phyloP scores from a whole-genome alignment of 2,113 vertebrate genomes.

The Otolemur garnettii region DNA sequence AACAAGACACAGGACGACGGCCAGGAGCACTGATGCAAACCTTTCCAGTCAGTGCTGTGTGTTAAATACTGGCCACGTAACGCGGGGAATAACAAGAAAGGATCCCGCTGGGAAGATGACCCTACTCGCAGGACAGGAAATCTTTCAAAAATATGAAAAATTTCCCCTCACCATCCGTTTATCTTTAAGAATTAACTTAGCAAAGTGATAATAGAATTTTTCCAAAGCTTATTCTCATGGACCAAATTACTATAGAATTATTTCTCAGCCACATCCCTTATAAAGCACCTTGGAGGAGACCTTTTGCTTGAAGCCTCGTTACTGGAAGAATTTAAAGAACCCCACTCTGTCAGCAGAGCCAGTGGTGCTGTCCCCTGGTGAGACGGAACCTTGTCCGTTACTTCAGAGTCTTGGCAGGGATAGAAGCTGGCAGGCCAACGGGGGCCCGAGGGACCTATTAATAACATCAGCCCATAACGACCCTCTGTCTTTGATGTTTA shows the following conservation, averaged over 20 bases:
- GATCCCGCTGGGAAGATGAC: background rate
- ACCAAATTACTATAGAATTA: background rate
- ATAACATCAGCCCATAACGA: background rate
- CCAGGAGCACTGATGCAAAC: background rate
- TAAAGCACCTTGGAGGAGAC: background rate
- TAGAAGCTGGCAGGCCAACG: background rate
- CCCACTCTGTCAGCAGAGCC: background rate
- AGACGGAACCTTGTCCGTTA: no score
- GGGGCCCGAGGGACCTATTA: background rate
- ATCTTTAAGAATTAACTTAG: slow-evolving; percentile 24
- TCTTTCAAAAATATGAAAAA: background rate
- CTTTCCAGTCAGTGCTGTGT: background rate
- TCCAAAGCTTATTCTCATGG: background rate
- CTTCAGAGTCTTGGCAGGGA: background rate
- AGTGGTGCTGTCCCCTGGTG: background rate
- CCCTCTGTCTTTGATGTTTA: background rate
- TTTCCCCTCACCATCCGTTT: background rate
- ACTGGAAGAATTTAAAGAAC: background rate
- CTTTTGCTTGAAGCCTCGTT: slow-evolving; percentile 8
- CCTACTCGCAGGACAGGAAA: background rate
- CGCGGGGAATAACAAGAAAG: background rate
- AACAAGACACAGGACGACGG: background rate
- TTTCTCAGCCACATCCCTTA: background rate
- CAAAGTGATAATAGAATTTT: background rate
- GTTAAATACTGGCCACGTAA: background rate